Evolutionary conservation across 1,140 invertebrate genomes (phyloP), one percentile per base, ranked within the genome.

Genomic region (Neodiprion pinetum): DNA sequence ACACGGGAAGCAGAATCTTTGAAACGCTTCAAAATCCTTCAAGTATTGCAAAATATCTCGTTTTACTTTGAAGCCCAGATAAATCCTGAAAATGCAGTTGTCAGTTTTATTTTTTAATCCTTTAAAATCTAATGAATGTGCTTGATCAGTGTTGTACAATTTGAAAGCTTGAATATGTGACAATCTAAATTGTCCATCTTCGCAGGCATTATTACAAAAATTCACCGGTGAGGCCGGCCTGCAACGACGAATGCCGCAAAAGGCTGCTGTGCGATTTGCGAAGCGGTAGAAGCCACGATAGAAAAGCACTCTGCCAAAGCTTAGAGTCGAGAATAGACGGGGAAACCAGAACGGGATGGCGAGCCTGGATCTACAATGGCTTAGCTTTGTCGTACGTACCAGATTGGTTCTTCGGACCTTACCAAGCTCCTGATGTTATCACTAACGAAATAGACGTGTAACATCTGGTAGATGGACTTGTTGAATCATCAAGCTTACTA

Each of bases 151-250:
- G 1, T 40, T 40, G 2, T 40, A 40, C 28, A 40, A 40, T 21
- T 21, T 21, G 17, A 21, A 21, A 21, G 17, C 17, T 21, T 21
- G 17, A 21, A 21, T 21, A 21, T 21, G 17, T 21, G 17, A 21
- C 17, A 21, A 21, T 40, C 28, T 40, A 5, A 40, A 40, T 61
- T 61, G 5, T 0, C 11, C 28, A 40, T 73, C 53, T 80, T 81
- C 73, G 48, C 73, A 97, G 95, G 82, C 93, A 96, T 83, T 96
- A 97, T 84, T 96, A 95, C 90, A 96, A 96, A 86, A 95, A 95
- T 83, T 96, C 95, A 73, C 94, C 95, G 1, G 93, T 94, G 0
- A 90, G 94, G 68, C 93, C 94, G 14, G 78, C 88, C 0, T 97
- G 96, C 84, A 94, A 96, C 85, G 92, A 93, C 1, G 94, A 95